Conservation (phyloP, 2,113 vertebrate species). For the Pampusana beccarii region DNA sequence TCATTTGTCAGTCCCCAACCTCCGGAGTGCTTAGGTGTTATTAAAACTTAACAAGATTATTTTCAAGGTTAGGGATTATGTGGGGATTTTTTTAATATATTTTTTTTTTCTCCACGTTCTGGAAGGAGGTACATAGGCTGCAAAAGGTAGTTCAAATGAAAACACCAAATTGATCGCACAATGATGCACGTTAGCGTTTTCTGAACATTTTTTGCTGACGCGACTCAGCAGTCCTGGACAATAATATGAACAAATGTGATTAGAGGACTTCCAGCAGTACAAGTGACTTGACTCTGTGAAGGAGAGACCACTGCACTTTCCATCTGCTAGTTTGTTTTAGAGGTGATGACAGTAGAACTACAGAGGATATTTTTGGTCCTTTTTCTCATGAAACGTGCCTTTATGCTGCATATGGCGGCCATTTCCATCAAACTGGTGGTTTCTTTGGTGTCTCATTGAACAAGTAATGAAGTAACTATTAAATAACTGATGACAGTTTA, state of each 20-base stretch:
- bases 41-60: neutral
- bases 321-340: neutral
- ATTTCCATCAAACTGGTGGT: neutral
- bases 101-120: neutral
- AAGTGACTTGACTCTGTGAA: neutral
- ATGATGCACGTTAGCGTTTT: constrained; percentile 59
- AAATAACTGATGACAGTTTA: neutral
- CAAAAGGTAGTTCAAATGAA: constrained; percentile 61
- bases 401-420: neutral
- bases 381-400: neutral
- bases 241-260: constrained; percentile 67
- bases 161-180: constrained; percentile 50
- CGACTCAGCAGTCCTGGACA: neutral
- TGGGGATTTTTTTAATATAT: too few species aligned
- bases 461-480: neutral
- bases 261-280: constrained; percentile 30
- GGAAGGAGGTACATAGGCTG: constrained; percentile 15
- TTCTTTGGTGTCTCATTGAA: neutral
- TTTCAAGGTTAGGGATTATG: constrained; percentile 34
- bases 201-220: constrained; percentile 66
- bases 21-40: neutral
- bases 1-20: neutral
- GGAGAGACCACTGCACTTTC: neutral
- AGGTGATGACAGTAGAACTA: neutral
- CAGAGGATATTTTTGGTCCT: neutral